Conservation (phyloP, 2,888 invertebrate genomes). For the Seira ritae region DNA sequence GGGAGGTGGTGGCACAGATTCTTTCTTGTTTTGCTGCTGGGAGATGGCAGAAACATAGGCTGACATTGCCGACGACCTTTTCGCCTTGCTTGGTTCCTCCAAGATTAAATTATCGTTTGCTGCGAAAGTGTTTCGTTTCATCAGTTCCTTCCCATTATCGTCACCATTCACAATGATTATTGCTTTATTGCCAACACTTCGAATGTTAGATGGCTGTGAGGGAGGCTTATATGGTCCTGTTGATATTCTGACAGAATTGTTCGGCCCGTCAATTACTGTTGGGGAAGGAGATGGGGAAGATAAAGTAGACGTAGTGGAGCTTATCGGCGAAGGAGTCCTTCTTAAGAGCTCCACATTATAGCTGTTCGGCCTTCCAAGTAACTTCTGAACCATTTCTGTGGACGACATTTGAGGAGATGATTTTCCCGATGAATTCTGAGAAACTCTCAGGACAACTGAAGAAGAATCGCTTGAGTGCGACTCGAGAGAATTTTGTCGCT, state of each 20-base stretch:
- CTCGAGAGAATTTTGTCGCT: conserved; percentile 48
- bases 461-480: conserved; percentile 58
- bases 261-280: conserved; percentile 56
- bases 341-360: conserved; percentile 62
- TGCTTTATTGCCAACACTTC: conserved; percentile 72
- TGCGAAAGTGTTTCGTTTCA: neutral
- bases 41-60: conserved; percentile 48
- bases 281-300: conserved; percentile 64
- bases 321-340: conserved; percentile 68
- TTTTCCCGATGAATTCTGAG: conserved; percentile 41
- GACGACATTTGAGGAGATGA: conserved; percentile 50
- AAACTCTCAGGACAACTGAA: conserved; percentile 48
- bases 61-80: conserved; percentile 42
- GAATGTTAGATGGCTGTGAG: conserved; percentile 49
- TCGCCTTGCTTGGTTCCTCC: conserved; percentile 4
- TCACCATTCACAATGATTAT: conserved; percentile 71
- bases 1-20: conserved; percentile 22
- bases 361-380: conserved; percentile 63
- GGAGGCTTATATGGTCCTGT: conserved; percentile 48
- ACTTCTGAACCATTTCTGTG: conserved; percentile 70
- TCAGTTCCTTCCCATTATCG: neutral
- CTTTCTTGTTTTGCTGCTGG: conserved; percentile 10
- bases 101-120: conserved; percentile 29
- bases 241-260: conserved; percentile 59
- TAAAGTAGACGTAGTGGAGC: conserved; percentile 65